phyloP scores from a whole-genome alignment of 1,140 invertebrate genomes.

The Neomicropteryx cornuta region DNA sequence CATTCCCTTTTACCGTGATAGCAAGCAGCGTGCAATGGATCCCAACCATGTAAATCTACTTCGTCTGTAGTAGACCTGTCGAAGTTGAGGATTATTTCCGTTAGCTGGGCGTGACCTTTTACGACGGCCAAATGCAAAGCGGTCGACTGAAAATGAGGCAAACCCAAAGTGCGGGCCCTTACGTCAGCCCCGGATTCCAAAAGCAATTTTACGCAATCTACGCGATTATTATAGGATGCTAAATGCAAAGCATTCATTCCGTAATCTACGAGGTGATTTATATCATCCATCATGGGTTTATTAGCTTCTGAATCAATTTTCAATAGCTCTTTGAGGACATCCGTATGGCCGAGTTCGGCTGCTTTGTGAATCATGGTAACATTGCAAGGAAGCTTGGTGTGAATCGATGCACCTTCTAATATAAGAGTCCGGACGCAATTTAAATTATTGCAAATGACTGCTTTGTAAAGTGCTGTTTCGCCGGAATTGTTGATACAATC shows the following conservation, averaged over 20 bases:
- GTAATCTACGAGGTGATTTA: constrained; percentile 19
- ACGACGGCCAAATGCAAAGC: constrained; percentile 49
- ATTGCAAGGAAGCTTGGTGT: constrained; percentile 24
- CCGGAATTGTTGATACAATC: constrained; percentile 31
- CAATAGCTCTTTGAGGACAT: constrained; percentile 31
- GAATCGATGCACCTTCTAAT: constrained; percentile 31
- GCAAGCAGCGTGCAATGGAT: constrained; percentile 50
- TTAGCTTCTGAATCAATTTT: constrained; percentile 20
- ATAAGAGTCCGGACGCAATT: constrained; percentile 36
- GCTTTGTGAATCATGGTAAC: constrained; percentile 34
- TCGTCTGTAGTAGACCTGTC: constrained; percentile 35
- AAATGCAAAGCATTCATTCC: constrained; percentile 55
- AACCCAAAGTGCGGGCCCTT: constrained; percentile 22
- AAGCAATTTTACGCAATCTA: constrained; percentile 49
- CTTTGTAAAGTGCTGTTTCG: constrained; percentile 42
- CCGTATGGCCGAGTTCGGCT: constrained; percentile 24
- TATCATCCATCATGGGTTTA: constrained; percentile 20
- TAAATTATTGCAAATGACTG: constrained; percentile 31
- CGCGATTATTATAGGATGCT: constrained; percentile 52
- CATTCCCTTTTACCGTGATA: constrained; percentile 43
- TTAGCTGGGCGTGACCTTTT: constrained; percentile 35
- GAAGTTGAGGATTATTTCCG: constrained; percentile 36
- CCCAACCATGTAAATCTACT: constrained; percentile 41
- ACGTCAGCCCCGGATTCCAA: constrained; percentile 43
- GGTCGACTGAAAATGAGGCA: constrained; percentile 37